Evolutionary conservation across 2,113 vertebrate genomes (phyloP).

Genomic region (Dascyllus trimaculatus): DNA sequence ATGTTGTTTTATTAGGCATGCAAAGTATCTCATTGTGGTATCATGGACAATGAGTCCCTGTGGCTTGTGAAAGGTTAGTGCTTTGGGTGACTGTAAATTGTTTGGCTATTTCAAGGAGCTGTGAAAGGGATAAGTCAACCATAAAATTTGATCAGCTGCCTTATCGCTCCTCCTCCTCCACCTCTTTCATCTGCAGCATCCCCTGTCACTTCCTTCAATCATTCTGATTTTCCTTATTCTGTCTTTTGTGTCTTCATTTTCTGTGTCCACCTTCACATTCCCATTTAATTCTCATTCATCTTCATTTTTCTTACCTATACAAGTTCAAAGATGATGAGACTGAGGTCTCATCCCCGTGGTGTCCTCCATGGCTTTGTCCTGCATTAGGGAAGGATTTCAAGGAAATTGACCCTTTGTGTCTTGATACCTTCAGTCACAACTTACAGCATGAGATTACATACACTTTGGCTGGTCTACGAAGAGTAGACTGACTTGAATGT

Average conservation of each 20-base stretch:
- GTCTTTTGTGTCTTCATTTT: constrained; percentile 18
- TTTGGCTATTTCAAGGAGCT: constrained; percentile 75
- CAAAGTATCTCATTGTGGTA: constrained; percentile 58
- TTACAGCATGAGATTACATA: constrained; percentile 16
- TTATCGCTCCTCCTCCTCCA: constrained; percentile 20
- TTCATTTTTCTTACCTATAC: constrained; percentile 24
- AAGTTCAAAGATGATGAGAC: constrained; percentile 30
- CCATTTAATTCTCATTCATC: constrained; percentile 23
- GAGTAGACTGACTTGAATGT: constrained; percentile 25
- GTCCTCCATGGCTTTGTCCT: not conserved
- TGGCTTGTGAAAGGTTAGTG: constrained; percentile 81
- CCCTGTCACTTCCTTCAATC: constrained; percentile 58
- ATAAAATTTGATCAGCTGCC: constrained; percentile 75
- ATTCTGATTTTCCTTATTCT: constrained; percentile 48
- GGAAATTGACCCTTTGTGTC: not conserved
- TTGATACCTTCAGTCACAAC: constrained; percentile 13
- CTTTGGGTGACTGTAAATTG: constrained; percentile 80
- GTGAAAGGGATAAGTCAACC: constrained; percentile 73
- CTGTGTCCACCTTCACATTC: not conserved
- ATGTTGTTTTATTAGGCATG: constrained; percentile 61
- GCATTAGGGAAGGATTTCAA: constrained; percentile 21
- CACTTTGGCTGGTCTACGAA: not conserved
- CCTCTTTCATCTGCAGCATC: constrained; percentile 42
- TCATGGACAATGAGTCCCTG: constrained; percentile 64
- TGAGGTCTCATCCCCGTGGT: not conserved